Base-by-base conservation (phyloP, 2,113 vertebrate genomes). In the Phalacrocorax carbo region DNA sequence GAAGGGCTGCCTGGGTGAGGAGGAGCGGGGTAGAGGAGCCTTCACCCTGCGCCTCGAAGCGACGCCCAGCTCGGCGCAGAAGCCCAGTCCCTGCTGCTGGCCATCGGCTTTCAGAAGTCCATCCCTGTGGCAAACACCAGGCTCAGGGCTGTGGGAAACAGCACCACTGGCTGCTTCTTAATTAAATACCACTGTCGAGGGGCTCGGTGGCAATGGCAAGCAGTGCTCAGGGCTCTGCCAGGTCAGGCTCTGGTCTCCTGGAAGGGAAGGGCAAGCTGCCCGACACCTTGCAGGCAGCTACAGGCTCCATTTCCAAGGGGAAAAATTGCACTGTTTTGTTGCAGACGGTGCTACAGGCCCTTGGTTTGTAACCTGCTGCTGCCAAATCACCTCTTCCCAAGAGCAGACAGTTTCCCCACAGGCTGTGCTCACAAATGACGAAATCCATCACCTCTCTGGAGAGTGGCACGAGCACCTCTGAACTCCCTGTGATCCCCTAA, bases 91-190 rank as follows among this genome's bases (percentile, higher is more conserved):
- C 29, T 1, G 7, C 36, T 11, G 38, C 0, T 0, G 34, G 22
- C 0, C 0, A 38, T 48, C 29, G 0, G 0, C 51, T 60, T 32
- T 30, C 11, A 69, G 49, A 64, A 80, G 60, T 15, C 32, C 17
- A 8, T 10, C 42, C 36, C 32, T 11, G 29, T 12, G 68, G 55
- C 52, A n/a, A 86, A 71, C 5, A 0, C 29, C 46, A 46, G 78
- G 52, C 30, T 27, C 38, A 40, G 40, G 52, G 51, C 58, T 77
- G 30, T 9, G 19, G 58, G 17, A 72, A 91, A 48, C 58, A 48
- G 65, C 77, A 77, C 34, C 17, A 0, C n/a, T 22, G 44, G n/a
- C 81, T 55, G 51, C 51, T 79, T 13, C 22, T 84, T 71, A 54
- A 82, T 93, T 52, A 90, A 71, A 54, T 34, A 20, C 14, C 7